A percentile compares a stretch with the other conserved stretches of the same genome.
phyloP scores from a whole-genome alignment of 2,113 vertebrate species.

The Vicugna pacos region DNA sequence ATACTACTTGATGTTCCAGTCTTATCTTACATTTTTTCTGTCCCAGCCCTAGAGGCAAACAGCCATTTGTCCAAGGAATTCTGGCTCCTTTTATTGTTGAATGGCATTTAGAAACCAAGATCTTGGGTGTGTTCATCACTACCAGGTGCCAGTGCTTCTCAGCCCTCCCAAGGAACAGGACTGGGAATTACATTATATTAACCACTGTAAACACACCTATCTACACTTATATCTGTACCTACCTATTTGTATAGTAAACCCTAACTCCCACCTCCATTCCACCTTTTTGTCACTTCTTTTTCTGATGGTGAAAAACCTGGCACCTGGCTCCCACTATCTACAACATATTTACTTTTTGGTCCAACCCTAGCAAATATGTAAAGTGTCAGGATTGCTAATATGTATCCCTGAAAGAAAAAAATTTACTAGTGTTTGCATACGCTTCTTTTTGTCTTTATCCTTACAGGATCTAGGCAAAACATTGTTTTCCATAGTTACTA shows the following conservation, averaged over 20 bases:
- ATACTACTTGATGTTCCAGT: background rate
- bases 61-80: constrained; percentile 21
- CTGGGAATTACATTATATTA: background rate
- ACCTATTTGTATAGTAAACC: background rate
- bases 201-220: background rate
- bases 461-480: constrained; percentile 15
- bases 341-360: background rate
- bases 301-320: background rate
- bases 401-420: background rate
- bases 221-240: background rate
- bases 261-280: background rate
- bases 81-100: background rate
- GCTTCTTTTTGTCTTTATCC: background rate
- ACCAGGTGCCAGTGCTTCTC: background rate
- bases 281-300: background rate
- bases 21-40: background rate
- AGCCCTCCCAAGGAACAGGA: background rate
- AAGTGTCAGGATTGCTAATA: background rate
- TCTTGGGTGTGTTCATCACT: background rate
- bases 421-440: background rate
- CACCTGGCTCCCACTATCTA: background rate
- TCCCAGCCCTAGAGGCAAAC: background rate
- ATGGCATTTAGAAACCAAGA: background rate
- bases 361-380: background rate
- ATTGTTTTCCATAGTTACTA: background rate